Percentiles rank a stretch among this genome's conserved stretches.
phyloP scores from a whole-genome alignment of 2,113 vertebrate genomes.

The Hemiscyllium ocellatum region DNA sequence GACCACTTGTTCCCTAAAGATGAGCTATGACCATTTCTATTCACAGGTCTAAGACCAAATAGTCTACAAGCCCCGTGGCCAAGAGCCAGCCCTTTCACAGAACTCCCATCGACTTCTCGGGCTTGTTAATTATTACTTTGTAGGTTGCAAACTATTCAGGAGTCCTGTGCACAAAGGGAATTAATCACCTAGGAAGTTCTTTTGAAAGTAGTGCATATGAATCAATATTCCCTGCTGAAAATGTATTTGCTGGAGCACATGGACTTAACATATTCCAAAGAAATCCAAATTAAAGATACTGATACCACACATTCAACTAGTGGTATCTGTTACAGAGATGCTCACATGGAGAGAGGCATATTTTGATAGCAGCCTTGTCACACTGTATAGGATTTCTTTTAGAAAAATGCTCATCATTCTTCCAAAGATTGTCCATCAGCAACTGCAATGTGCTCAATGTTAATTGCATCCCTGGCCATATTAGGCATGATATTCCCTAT shows the following conservation, averaged over 20 bases:
- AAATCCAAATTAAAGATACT: not conserved
- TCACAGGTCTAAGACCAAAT: not conserved
- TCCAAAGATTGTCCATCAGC: not conserved
- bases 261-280: not conserved
- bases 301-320: not conserved
- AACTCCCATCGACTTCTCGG: not conserved
- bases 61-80: no score
- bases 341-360: not conserved
- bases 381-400: not conserved
- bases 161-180: not conserved
- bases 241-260: not conserved
- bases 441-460: not conserved
- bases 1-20: not conserved
- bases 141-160: not conserved
- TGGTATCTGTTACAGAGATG: not conserved
- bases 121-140: not conserved
- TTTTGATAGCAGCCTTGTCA: not conserved
- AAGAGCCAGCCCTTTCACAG: not conserved
- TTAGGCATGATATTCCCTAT: not conserved
- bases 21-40: not conserved
- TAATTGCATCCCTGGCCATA: not conserved
- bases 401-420: not conserved
- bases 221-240: not conserved
- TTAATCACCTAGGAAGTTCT: not conserved
- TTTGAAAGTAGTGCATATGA: no score